Evolutionary conservation across 2,113 vertebrate species (phyloP), one percentile per base, ranked within the genome.

Genomic region (Panthera leo): DNA sequence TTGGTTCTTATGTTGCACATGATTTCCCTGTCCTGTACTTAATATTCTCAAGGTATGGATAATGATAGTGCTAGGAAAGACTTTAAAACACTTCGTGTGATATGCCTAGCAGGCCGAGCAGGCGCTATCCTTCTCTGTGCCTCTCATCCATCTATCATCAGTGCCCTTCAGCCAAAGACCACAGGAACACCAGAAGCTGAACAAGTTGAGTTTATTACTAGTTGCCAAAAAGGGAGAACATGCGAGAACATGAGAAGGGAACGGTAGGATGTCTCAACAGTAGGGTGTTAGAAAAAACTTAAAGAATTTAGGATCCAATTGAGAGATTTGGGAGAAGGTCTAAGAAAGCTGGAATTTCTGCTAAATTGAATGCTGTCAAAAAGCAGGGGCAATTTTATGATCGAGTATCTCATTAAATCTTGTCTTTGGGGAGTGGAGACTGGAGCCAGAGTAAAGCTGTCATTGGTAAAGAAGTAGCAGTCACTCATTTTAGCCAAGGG

Each of bases 21-120:
- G 85, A 84, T 94, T 96, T 93, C 25, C 45, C 19, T 73, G 19
- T 87, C 31, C 31, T 93, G 7, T 93, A 67, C 65, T 91, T 89
- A 80, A 91, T 68, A 53, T 23, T 78, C 58, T 73, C 45, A 89
- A 51, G 13, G 12, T 75, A 16, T n/a, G 2, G 82, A 12, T 83
- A n/a, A 63, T 55, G 39, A 58, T 71, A 34, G 82, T 39, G 39
- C 51, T 48, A n/a, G 39, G 27, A 89, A 89, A 83, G 61, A 53
- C 11, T 51, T 79, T 42, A 76, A 76, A 48, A 36, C 16, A 48
- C 61, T 71, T 61, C 14, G 21, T 65, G 42, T 78, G 75, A 5
- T 95, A 19, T 86, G 14, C 11, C 25, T 42, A 78, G 27, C 75
- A 78, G 75, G 75, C 42, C 15, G 7, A 82, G 9, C 2, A 15